Percentiles rank a stretch among this genome's conserved stretches.
phyloP scores from a whole-genome alignment of 2,888 invertebrate genomes.

The Byasa hedistus region DNA sequence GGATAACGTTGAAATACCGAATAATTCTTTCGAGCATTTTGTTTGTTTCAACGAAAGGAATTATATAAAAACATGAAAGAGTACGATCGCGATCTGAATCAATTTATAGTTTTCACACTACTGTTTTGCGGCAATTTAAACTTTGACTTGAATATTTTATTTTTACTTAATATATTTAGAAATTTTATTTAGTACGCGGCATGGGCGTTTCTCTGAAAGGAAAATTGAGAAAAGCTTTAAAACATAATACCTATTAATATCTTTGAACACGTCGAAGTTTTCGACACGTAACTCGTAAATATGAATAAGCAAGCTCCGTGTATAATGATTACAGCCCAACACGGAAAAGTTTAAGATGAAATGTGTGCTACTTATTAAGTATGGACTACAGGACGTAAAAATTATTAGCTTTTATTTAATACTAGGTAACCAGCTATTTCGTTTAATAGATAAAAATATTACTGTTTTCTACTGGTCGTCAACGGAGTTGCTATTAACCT shows the following conservation, averaged over 20 bases:
- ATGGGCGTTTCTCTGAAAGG: not conserved
- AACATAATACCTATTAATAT: slow-evolving; percentile 2
- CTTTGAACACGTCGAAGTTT: slow-evolving; percentile 4
- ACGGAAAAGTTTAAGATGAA: slow-evolving; percentile 1
- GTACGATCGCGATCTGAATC: too few species aligned
- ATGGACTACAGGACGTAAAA: too few species aligned
- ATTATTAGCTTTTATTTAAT: too few species aligned
- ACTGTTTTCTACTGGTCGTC: too few species aligned
- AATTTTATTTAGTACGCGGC: not conserved
- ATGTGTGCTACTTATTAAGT: not conserved
- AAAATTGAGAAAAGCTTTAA: slow-evolving; percentile 6
- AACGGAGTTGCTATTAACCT: too few species aligned
- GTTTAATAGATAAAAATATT: too few species aligned
- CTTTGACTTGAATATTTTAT: too few species aligned
- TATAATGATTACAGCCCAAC: not conserved
- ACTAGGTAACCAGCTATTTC: too few species aligned
- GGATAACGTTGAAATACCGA: not conserved
- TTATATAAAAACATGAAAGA: too few species aligned
- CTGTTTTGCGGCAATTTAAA: too few species aligned
- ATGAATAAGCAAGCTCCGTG: slow-evolving; percentile 2
- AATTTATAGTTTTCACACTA: too few species aligned
- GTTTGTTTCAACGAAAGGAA: not conserved
- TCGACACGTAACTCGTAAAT: slow-evolving; percentile 1
- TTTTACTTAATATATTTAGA: not conserved
- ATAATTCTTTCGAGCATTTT: not conserved